phyloP scores from a whole-genome alignment of 2,888 invertebrate genomes.

The Cheiracanthium punctorium region DNA sequence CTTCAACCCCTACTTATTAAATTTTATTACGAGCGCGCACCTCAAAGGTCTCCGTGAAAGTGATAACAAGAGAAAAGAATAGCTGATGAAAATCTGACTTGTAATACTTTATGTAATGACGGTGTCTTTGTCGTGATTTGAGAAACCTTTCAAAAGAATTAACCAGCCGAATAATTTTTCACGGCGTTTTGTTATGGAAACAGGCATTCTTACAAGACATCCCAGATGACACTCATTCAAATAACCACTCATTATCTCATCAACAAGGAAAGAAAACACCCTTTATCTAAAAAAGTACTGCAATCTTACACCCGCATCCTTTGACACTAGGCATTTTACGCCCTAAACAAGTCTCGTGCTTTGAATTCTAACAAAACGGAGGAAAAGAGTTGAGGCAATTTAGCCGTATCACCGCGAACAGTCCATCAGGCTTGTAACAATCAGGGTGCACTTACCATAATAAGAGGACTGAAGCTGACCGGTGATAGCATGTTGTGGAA shows the following conservation, averaged over 20 bases:
- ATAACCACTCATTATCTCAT: not conserved
- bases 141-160: too few relatives aligned
- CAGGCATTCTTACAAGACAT: not conserved
- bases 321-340: not conserved
- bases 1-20: too few relatives aligned
- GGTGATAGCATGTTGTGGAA: constrained; percentile 29
- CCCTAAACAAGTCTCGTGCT: not conserved
- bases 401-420: not conserved
- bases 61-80: too few relatives aligned
- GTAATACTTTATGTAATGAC: too few relatives aligned
- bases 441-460: constrained; percentile 34
- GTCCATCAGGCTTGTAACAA: not conserved
- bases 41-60: too few relatives aligned
- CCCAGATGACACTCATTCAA: not conserved
- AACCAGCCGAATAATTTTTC: too few relatives aligned
- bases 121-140: too few relatives aligned
- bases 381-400: not conserved
- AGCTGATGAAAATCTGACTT: too few relatives aligned
- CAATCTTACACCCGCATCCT: not conserved
- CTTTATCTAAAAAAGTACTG: not conserved
- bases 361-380: not conserved
- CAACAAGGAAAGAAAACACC: not conserved
- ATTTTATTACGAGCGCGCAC: too few relatives aligned
- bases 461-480: constrained; percentile 36
- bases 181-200: not conserved